Percentiles rank a stretch among this genome's conserved stretches.
Evolutionary conservation across 2,113 vertebrate genomes (phyloP).

Genomic region (Phocoena sinus): DNA sequence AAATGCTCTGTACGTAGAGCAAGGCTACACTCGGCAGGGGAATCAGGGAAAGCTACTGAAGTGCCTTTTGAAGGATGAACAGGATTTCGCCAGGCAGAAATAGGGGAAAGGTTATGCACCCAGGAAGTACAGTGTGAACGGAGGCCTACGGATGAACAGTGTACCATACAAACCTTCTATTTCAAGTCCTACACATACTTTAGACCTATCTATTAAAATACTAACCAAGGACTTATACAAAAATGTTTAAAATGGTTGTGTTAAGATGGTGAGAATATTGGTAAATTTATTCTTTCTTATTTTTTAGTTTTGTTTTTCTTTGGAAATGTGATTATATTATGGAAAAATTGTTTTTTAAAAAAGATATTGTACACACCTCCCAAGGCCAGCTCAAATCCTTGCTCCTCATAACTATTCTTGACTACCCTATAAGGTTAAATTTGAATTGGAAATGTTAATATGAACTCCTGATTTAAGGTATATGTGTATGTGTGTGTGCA

Average conservation of each 20-base stretch:
- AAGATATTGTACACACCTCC: background rate
- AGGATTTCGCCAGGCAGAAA: background rate
- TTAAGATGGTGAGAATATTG: background rate
- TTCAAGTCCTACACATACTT: background rate
- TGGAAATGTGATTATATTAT: background rate
- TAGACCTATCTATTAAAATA: background rate
- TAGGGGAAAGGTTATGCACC: background rate
- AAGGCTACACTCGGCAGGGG: background rate
- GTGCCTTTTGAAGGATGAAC: background rate
- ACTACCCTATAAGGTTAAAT: background rate
- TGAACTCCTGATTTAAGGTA: background rate
- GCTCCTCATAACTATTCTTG: background rate
- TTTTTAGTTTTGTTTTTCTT: constrained; percentile 7
- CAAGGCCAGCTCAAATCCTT: background rate
- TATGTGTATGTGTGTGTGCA: background rate
- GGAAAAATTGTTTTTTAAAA: background rate
- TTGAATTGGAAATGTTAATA: background rate
- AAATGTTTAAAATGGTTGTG: background rate
- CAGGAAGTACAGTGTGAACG: background rate
- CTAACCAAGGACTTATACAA: background rate
- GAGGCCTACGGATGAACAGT: background rate
- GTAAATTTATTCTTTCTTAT: constrained; percentile 10
- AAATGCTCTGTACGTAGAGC: background rate
- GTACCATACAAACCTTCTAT: background rate
- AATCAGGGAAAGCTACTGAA: background rate